Evolutionary conservation across 1,140 invertebrate genomes (phyloP).

Genomic region (Drosophila nigrodunni): DNA sequence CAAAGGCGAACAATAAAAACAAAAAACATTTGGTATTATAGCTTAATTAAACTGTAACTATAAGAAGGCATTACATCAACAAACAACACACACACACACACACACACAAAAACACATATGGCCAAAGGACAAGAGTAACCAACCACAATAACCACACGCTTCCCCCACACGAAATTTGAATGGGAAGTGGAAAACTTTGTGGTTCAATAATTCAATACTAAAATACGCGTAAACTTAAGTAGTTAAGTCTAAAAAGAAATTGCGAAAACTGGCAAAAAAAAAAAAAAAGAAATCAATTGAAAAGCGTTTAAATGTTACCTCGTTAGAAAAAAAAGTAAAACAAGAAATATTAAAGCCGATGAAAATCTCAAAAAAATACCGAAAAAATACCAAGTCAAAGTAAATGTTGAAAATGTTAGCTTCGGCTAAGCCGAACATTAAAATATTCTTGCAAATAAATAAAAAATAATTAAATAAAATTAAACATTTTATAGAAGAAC

Average conservation of each 20-base stretch:
- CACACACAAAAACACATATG: conserved; percentile 9
- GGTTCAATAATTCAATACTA: conserved; percentile 25
- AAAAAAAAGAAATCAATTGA: conserved; percentile 50
- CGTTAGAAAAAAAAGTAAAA: conserved; percentile 69
- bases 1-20: conserved; percentile 8
- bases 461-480: neutral
- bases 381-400: conserved; percentile 10
- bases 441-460: neutral
- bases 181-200: neutral
- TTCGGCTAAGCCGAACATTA: conserved; percentile 4
- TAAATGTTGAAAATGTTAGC: neutral
- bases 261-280: conserved; percentile 1
- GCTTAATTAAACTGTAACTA: conserved; percentile 79
- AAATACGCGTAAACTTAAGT: conserved; percentile 20
- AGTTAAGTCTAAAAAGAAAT: conserved; percentile 41
- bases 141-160: conserved; percentile 10
- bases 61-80: conserved; percentile 54
- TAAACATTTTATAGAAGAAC: too few species aligned
- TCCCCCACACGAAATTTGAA: neutral
- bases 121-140: conserved; percentile 32
- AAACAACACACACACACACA: conserved; percentile 21
- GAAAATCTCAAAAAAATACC: conserved; percentile 1
- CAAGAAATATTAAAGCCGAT: neutral
- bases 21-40: conserved; percentile 63
- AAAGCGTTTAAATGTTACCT: conserved; percentile 82